These are phyloP conservation scores for Aepyceros melampus DNA, from an alignment of 2,113 vertebrate species.

Conservation along the genomic window DNA sequence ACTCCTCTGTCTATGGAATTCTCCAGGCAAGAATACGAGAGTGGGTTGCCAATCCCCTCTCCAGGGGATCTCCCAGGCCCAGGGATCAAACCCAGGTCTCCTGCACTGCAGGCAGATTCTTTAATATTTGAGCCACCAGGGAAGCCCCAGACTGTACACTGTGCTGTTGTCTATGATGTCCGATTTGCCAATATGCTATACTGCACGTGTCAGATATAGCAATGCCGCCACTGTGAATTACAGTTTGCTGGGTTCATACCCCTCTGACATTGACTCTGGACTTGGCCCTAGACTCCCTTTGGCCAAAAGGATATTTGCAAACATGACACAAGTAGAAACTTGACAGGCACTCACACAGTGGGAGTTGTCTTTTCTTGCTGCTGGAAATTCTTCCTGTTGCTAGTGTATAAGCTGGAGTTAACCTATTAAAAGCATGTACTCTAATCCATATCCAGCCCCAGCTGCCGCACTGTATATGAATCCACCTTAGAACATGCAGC, in stretches of 20 bases:
- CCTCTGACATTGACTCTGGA: background rate
- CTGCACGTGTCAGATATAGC: background rate
- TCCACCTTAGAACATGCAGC: background rate
- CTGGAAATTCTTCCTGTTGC: background rate
- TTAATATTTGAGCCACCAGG: background rate
- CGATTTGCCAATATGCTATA: background rate
- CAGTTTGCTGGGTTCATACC: background rate
- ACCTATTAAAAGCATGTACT: background rate
- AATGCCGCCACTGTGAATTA: rapidly evolving
- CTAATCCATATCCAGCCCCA: background rate
- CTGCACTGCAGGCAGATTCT: background rate
- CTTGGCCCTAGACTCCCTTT: background rate
- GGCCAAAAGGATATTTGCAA: background rate
- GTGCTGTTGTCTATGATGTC: background rate
- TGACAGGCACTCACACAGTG: background rate
- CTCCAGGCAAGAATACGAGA: background rate
- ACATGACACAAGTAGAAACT: background rate
- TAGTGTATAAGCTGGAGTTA: background rate
- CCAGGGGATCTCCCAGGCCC: background rate
- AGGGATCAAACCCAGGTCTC: background rate
- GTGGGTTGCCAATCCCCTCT: background rate
- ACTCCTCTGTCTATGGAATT: background rate
- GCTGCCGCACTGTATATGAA: background rate
- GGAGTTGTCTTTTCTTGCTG: background rate
- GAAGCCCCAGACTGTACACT: background rate